These are phyloP conservation scores for Caligus rogercresseyi DNA, from an alignment of 1,140 invertebrate genomes.

Conservation along the genomic window DNA sequence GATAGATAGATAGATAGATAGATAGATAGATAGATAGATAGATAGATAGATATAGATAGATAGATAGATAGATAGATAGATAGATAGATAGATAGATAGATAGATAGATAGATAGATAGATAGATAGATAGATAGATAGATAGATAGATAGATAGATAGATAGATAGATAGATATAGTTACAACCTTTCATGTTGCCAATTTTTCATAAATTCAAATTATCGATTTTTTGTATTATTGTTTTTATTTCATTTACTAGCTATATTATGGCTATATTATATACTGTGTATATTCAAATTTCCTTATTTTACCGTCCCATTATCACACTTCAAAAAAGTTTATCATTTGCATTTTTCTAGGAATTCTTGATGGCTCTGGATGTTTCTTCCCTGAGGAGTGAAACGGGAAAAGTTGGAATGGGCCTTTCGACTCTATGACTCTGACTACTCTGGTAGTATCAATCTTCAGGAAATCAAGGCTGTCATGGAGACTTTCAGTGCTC, in stretches of 20 bases:
- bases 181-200: background rate
- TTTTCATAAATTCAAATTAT: background rate
- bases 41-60: too few relatives aligned
- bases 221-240: background rate
- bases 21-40: too few relatives aligned
- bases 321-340: background rate
- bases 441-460: constrained; percentile 29
- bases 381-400: background rate
- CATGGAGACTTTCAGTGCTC: constrained; percentile 21
- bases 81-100: too few relatives aligned
- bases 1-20: too few relatives aligned
- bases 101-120: too few relatives aligned
- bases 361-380: constrained; percentile 17
- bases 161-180: background rate
- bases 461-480: constrained; percentile 30
- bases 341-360: background rate
- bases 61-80: too few relatives aligned
- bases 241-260: too few relatives aligned
- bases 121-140: too few relatives aligned
- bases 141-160: background rate
- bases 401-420: constrained; percentile 19
- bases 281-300: background rate
- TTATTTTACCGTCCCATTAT: background rate
- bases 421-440: constrained; percentile 28
- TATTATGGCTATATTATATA: too few relatives aligned